Evolutionary conservation across 2,113 vertebrate species (phyloP).

Genomic region (Motacilla tschutschensis): DNA sequence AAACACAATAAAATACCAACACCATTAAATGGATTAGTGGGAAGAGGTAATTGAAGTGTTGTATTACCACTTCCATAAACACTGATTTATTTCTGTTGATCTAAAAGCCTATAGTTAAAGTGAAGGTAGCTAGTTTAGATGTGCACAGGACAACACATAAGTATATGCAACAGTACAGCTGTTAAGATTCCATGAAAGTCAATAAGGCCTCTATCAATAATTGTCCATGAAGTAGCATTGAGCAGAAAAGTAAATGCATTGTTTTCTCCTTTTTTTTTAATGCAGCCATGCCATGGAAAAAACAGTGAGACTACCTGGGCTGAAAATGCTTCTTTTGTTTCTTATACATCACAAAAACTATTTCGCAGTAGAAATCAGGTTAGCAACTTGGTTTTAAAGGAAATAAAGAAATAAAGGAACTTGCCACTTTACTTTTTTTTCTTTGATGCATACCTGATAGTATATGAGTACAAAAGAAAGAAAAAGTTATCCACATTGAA

Average conservation of each 20-base stretch:
- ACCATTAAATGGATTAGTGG: not conserved
- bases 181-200: not conserved
- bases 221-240: not conserved
- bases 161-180: not conserved
- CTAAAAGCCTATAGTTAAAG: not conserved
- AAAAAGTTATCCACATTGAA: not conserved
- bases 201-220: not conserved
- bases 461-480: not conserved
- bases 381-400: not conserved
- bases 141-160: not conserved
- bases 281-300: not conserved
- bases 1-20: not conserved
- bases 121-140: not conserved
- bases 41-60: not conserved
- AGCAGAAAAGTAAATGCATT: not conserved
- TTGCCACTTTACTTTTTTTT: not conserved
- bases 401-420: not conserved
- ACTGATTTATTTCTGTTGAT: not conserved
- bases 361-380: not conserved
- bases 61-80: not conserved
- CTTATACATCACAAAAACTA: not conserved
- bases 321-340: not conserved
- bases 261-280: not conserved
- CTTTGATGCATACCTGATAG: not conserved
- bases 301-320: not conserved